A percentile compares a stretch with the other conserved stretches of the same genome.
These are phyloP conservation scores for Lumbricus terrestris DNA, from an alignment of 2,888 invertebrate species.

Conservation along the genomic window DNA sequence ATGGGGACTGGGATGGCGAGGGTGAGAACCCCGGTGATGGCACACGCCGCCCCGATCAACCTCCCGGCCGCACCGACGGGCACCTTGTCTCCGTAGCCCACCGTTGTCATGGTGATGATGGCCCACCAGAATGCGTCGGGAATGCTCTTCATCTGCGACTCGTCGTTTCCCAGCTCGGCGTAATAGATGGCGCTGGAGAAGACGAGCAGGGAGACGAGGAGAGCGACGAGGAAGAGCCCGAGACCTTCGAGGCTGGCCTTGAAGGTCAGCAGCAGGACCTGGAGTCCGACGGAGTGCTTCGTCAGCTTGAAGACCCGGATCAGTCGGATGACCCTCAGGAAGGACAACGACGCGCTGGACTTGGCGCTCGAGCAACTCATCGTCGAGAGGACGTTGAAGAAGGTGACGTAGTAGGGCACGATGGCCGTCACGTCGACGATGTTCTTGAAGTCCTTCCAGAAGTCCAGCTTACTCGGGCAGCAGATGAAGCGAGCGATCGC, in stretches of 20 bases:
- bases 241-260: conserved; percentile 61
- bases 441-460: conserved; percentile 62
- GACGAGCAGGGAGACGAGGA: conserved; percentile 60
- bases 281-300: conserved; percentile 62
- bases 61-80: conserved; percentile 57
- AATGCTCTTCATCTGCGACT: conserved; percentile 57
- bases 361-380: conserved; percentile 57
- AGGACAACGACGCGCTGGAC: conserved; percentile 61
- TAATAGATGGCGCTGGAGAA: conserved; percentile 62
- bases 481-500: conserved; percentile 59
- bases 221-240: conserved; percentile 60
- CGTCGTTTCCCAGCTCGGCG: conserved; percentile 59
- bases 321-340: conserved; percentile 61
- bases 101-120: conserved; percentile 59
- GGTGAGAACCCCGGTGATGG: conserved; percentile 58
- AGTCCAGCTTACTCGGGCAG: conserved; percentile 60
- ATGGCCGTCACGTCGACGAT: conserved; percentile 62
- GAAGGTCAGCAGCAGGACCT: conserved; percentile 62
- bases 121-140: conserved; percentile 44
- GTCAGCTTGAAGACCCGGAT: conserved; percentile 62
- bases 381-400: conserved; percentile 54
- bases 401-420: conserved; percentile 62
- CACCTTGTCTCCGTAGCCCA: conserved; percentile 58
- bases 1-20: conserved; percentile 53
- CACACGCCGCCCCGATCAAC: conserved; percentile 56